A percentile compares a stretch with the other conserved stretches of the same genome.
Evolutionary conservation across 2,113 vertebrate species (phyloP).

Genomic region (Leptocoma aspasia): DNA sequence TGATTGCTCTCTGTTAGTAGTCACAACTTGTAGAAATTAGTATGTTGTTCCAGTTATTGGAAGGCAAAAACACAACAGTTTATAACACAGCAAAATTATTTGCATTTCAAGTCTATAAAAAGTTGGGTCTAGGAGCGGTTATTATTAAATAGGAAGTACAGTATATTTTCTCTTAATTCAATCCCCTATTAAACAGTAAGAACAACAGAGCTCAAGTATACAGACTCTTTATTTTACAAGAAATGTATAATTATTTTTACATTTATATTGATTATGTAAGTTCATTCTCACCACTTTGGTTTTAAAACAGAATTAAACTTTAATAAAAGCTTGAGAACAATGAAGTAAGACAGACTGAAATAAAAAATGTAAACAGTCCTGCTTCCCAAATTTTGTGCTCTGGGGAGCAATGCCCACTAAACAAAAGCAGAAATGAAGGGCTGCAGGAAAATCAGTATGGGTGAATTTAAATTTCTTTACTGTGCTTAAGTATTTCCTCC

Average conservation of each 20-base stretch:
- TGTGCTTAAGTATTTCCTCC: not conserved
- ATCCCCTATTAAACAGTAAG: not conserved
- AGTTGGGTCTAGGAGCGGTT: not conserved
- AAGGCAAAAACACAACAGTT: slow-evolving; percentile 71
- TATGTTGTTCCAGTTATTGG: slow-evolving; percentile 80
- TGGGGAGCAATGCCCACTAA: not conserved
- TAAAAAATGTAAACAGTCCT: not conserved
- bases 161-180: not conserved
- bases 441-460: not conserved
- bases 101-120: slow-evolving; percentile 5
- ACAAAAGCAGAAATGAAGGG: not conserved
- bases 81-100: slow-evolving; percentile 54
- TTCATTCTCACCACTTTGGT: not conserved
- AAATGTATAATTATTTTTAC: not conserved
- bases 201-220: not conserved
- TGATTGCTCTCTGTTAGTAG: slow-evolving; percentile 92
- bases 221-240: not conserved
- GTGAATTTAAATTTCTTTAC: not conserved
- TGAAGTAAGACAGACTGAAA: not conserved
- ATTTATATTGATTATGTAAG: not conserved
- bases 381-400: not conserved
- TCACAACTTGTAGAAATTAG: slow-evolving; percentile 90
- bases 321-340: not conserved
- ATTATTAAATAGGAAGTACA: not conserved
- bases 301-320: not conserved